Conservation (phyloP, 1,140 invertebrate genomes). For the Trialeurodes vaporariorum region DNA sequence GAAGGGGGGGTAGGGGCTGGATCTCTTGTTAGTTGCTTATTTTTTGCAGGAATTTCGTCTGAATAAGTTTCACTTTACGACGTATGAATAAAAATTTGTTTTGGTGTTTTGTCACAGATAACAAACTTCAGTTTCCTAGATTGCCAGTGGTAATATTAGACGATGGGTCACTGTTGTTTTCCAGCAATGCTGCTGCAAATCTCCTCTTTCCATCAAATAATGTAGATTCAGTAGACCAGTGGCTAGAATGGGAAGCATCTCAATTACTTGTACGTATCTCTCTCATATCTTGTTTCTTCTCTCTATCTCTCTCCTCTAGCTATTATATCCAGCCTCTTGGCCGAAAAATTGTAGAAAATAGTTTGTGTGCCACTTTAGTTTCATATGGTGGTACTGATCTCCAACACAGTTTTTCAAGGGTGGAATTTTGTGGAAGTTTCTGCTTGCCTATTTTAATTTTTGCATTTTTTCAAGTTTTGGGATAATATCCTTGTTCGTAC, state of each 20-base stretch:
- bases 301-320: neutral
- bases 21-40: neutral
- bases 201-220: constrained; percentile 19
- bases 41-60: neutral
- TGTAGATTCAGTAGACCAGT: constrained; percentile 19
- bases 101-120: constrained; percentile 16
- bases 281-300: neutral
- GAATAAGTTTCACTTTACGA: neutral
- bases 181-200: constrained; percentile 20
- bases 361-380: constrained; percentile 1
- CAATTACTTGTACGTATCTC: constrained; percentile 23
- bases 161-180: constrained; percentile 21
- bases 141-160: constrained; percentile 23
- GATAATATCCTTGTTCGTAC: too few species aligned
- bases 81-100: neutral
- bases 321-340: constrained; percentile 9
- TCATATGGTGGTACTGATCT: constrained; percentile 8
- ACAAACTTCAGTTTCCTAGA: constrained; percentile 14
- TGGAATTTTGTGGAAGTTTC: too few species aligned
- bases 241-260: constrained; percentile 35
- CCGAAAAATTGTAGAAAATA: constrained; percentile 6
- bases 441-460: too few species aligned
- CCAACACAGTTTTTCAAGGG: constrained; percentile 10
- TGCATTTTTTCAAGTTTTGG: too few species aligned
- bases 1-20: neutral